Base-by-base conservation (phyloP, 1,140 invertebrate genomes). In the Gonatopus flavifemur region DNA sequence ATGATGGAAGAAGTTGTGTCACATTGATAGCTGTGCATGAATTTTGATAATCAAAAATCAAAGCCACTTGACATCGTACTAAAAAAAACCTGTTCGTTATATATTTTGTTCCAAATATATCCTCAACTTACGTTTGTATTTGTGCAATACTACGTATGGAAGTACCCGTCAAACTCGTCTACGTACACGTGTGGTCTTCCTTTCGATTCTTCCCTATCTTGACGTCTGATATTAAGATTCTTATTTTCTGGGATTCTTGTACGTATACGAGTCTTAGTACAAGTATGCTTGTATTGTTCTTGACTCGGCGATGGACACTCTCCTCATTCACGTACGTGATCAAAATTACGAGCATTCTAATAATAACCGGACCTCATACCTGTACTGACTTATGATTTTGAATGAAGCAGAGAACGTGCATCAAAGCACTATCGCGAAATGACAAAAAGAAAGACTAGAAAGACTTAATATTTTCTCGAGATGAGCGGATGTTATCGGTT, bases 301-400 rank as follows among this genome's bases (percentile, higher is more conserved):
- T n/a, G n/a, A n/a, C n/a, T n/a, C n/a, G n/a, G n/a, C n/a, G n/a
- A n/a, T n/a, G n/a, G n/a, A n/a, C n/a, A n/a, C n/a, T 47, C 47
- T 46, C 47, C 44, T 35, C 56, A 66, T 58, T 56, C 59, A 55
- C 40, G 50, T 64, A 72, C 72, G 70, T 72, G 72, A 72, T 56
- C 35, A 39, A 67, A 61, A 69, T 72, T 41, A 49, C 53, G 57
- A 70, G 59, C 45, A 54, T 43, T 66, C 64, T 69, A 71, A 67
- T 72, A 72, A 72, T 71, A 72, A 67, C 59, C 57, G 30, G 30
- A 35, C n/a, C 51, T 65, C 68, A 67, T 63, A 62, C 58, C 49
- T 63, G 56, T 63, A 65, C 49, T 54, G 47, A 31, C 45, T 51
- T 19, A 56, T 59, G 51, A 61, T 67, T 65, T 65, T 55, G 61